Evolutionary conservation across 2,888 invertebrate genomes (phyloP).

Genomic region (Melipona beecheii): DNA sequence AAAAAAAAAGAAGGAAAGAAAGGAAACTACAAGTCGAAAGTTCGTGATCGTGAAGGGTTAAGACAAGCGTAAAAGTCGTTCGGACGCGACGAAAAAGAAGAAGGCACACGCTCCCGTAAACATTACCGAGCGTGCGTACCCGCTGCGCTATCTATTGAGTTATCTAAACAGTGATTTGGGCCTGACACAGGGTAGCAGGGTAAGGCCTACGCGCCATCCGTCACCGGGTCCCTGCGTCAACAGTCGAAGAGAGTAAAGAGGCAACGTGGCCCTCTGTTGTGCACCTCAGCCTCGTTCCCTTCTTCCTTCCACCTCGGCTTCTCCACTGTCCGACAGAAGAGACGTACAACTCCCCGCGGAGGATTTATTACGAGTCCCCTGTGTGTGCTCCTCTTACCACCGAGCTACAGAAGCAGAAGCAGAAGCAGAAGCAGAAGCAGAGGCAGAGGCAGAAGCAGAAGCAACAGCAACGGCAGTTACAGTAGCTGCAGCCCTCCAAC

Average conservation of each 20-base stretch:
- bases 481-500: conserved; percentile 69
- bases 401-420: conserved; percentile 57
- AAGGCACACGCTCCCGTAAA: conserved; percentile 43
- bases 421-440: conserved; percentile 55
- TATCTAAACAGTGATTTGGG: conserved; percentile 71
- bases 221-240: conserved; percentile 69
- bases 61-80: conserved; percentile 16
- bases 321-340: conserved; percentile 73
- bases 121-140: conserved; percentile 34
- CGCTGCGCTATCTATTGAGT: conserved; percentile 68
- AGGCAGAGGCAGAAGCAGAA: conserved; percentile 38
- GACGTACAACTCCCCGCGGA: conserved; percentile 80
- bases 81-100: conserved; percentile 14
- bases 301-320: conserved; percentile 54
- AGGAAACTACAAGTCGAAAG: background rate
- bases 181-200: conserved; percentile 65
- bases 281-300: conserved; percentile 46
- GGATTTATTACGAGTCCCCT: conserved; percentile 81
- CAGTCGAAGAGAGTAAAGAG: conserved; percentile 60
- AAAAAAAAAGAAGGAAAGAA: background rate
- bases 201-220: conserved; percentile 69
- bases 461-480: conserved; percentile 57
- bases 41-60: background rate
- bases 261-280: conserved; percentile 42
- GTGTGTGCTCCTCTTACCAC: conserved; percentile 73